Base-by-base conservation (phyloP, 2,888 invertebrate species). In the Hofmannophila pseudospretella region DNA sequence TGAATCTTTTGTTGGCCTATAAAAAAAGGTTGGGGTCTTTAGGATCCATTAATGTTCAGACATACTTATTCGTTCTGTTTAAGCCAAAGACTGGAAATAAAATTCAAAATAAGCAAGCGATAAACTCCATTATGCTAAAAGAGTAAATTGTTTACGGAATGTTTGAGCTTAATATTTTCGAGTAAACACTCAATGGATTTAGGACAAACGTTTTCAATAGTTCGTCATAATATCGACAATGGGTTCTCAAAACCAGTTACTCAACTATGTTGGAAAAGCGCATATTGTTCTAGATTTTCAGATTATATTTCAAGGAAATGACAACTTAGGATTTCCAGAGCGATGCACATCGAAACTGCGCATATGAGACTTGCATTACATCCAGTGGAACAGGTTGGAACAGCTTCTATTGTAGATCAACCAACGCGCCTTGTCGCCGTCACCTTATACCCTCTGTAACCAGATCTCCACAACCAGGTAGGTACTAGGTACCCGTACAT, bases 401-500 rank as follows among this genome's bases (percentile, higher is more conserved):
- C 51, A 48, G 60, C 58, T 61, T 52, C 53, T 58, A 70, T 78
- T 76, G 72, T 72, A 58, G 42, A 54, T 44, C 44, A 11, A 23
- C 19, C 26, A 25, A 48, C 54, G 48, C 62, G 56, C 41, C 62
- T 52, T 50, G 54, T 36, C 44, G 61, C 59, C 64, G 82, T 66
- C 75, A 82, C 72, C 50, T 50, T 58, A 82, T 59, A 82, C 78
- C 60, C 53, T 44, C 39, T 43, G 75, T 66, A 80, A 81, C 68
- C 44, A 57, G 66, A 76, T 63, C 73, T 53, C 44, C 26, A 37
- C 2, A 19, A 38, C 34, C 29, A 25, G 25, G 25, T 9, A n/a
- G 38, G 3, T 14, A 38, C 34, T 27, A 25, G 25, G 25, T 9
- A n/a, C 25, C 23, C 7, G 20, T 7, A 47, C 44, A 38, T 45